Base-by-base conservation (phyloP, 2,888 invertebrate genomes). In the Pterobdella sp. region DNA sequence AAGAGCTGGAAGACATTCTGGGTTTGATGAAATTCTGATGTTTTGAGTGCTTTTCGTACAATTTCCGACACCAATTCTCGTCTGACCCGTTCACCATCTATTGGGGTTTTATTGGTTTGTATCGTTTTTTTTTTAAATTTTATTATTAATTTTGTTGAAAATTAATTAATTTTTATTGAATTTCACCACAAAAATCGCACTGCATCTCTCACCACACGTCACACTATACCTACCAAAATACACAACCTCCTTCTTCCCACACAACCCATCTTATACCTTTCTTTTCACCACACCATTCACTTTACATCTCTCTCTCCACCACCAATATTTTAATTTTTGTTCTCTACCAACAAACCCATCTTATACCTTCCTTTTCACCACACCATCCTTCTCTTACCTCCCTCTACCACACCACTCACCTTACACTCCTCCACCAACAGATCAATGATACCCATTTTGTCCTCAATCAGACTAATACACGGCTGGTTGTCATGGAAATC, bases 401-500 rank as follows among this genome's bases (percentile, higher is more conserved):
- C n/a, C n/a, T n/a, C n/a, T n/a, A n/a, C n/a, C n/a, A n/a, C n/a
- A n/a, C n/a, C n/a, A n/a, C n/a, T n/a, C n/a, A n/a, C n/a, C 80
- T 91, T 89, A 85, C 97, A 98, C 85, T 98, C 97, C 83, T 98
- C 97, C 84, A 98, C 97, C 49, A 98, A 85, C 1, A 97, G 86
- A 85, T 94, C 95, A 35, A 98, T 87, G 76, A 98, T 90, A 0
- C 98, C 97, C 29, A 97, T 86, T 79, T 92, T 90, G 49, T 91
- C 89, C 84, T 98, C 98, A 73, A 98, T 98, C 78, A 98, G 87
- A 86, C 97, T 95, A 80, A 98, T 97, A 81, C 97, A 97, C 0
- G 96, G 96, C 84, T 98, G 97, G 86, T 98, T 98, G 87, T 98
- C 97, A 85, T 94, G 94, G 86, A 95, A 98, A 81, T 94, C 94